Percentiles rank a stretch among this genome's conserved stretches.
Conservation (phyloP, 2,888 invertebrate genomes). For the Oithona nana region DNA sequence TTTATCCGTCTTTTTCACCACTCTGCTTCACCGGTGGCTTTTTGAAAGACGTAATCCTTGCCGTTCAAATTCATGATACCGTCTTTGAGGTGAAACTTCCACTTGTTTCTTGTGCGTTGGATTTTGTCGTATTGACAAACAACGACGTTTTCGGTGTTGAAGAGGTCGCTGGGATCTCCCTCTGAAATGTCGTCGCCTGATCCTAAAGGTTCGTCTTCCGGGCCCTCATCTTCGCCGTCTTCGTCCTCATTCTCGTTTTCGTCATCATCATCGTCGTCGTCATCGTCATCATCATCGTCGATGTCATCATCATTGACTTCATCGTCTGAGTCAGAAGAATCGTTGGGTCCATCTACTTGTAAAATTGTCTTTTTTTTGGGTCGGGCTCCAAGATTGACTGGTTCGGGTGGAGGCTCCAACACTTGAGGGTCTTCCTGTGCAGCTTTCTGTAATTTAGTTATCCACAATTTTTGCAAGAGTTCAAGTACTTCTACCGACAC, state of each 20-base stretch:
- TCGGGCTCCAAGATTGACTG: not conserved
- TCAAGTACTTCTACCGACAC: not conserved
- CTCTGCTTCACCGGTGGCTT: slow-evolving; percentile 95
- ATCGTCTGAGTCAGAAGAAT: slow-evolving; percentile 39
- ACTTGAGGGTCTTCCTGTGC: not conserved
- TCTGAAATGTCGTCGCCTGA: slow-evolving; percentile 89
- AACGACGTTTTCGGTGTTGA: slow-evolving; percentile 97
- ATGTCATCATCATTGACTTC: slow-evolving; percentile 56
- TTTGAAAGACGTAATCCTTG: slow-evolving; percentile 96
- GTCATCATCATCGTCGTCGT: slow-evolving; percentile 53
- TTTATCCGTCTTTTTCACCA: slow-evolving; percentile 42
- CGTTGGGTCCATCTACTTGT: slow-evolving; percentile 30
- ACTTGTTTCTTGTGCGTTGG: slow-evolving; percentile 53
- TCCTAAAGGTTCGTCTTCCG: slow-evolving; percentile 65
- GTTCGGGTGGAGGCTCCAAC: not conserved
- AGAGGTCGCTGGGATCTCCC: slow-evolving; percentile 71
- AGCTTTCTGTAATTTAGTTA: not conserved
- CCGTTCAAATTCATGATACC: slow-evolving; percentile 98
- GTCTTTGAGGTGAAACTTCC: slow-evolving; percentile 98
- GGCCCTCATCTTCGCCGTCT: slow-evolving; percentile 29
- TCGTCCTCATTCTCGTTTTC: slow-evolving; percentile 32
- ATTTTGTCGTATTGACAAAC: slow-evolving; percentile 99
- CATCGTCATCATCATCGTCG: slow-evolving; percentile 45
- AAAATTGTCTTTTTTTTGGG: slow-evolving; percentile 19
- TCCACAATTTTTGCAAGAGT: not conserved